A percentile compares a stretch with the other conserved stretches of the same genome.
Evolutionary conservation across 2,888 invertebrate species (phyloP).

Genomic region (Morpho achilles): DNA sequence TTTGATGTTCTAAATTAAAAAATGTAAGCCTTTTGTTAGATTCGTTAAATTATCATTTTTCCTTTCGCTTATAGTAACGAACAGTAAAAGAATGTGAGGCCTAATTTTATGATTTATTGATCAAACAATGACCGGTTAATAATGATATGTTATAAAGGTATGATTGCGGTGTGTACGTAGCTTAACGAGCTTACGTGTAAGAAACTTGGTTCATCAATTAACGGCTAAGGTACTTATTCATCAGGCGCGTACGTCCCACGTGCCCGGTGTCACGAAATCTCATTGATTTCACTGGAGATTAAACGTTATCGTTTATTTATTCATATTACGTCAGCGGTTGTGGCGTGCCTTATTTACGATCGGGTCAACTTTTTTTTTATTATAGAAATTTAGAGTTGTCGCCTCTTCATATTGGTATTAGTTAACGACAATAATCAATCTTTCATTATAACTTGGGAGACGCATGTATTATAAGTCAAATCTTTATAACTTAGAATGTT

Average conservation of each 20-base stretch:
- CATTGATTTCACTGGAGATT: conserved; percentile 43
- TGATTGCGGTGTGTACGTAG: not conserved
- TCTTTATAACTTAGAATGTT: conserved; percentile 2
- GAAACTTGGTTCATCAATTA: conserved; percentile 18
- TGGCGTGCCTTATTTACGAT: conserved; percentile 14
- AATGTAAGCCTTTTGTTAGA: no score
- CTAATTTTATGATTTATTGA: no score
- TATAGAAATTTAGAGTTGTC: conserved; percentile 8
- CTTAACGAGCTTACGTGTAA: not conserved
- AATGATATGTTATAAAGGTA: not conserved
- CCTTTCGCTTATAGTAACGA: no score
- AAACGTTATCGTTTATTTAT: conserved; percentile 35
- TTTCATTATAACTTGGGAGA: conserved; percentile 4
- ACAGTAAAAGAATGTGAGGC: no score
- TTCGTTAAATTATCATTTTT: no score
- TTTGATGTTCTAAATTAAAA: no score
- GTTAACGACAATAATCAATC: conserved; percentile 11
- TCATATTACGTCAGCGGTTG: conserved; percentile 21
- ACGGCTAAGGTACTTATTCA: conserved; percentile 18
- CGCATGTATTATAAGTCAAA: conserved; percentile 4
- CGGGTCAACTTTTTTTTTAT: conserved; percentile 7
- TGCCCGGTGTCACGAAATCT: conserved; percentile 23
- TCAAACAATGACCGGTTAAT: no score
- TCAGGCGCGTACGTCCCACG: conserved; percentile 25
- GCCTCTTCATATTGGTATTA: conserved; percentile 10